Conservation (phyloP, 2,888 invertebrate genomes). For the Polydesmus complanatus region DNA sequence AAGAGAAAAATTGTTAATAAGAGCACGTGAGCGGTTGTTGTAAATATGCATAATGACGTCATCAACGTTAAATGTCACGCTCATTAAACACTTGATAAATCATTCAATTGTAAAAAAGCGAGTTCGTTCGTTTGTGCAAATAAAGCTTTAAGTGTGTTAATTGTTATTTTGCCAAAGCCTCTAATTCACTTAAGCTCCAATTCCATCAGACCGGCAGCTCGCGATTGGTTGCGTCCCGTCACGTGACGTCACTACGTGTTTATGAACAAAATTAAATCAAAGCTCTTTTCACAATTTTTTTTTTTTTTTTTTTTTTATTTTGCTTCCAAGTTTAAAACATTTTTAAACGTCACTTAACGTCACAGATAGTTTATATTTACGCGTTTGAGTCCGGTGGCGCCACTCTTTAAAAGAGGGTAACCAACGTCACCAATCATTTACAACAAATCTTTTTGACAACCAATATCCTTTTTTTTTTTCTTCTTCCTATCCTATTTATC, state of each 20-base stretch:
- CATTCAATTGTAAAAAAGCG: background rate
- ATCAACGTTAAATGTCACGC: background rate
- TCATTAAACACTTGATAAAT: background rate
- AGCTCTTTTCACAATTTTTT: background rate
- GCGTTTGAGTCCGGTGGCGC: background rate
- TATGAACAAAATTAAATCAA: background rate
- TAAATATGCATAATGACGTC: too few species aligned
- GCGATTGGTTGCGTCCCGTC: background rate
- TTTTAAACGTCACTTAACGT: background rate
- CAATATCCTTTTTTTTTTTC: background rate
- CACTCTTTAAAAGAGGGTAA: background rate
- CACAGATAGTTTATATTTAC: background rate
- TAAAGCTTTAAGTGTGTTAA: background rate
- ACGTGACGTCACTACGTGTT: background rate
- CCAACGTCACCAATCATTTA: background rate
- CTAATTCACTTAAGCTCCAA: background rate
- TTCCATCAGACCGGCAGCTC: too few species aligned
- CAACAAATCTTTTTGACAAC: background rate
- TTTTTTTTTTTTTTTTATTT: background rate
- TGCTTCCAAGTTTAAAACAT: too few species aligned
- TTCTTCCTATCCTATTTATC: background rate
- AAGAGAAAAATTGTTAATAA: background rate
- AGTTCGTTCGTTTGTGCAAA: background rate
- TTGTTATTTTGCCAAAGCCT: background rate
- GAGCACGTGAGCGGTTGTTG: too few species aligned